phyloP scores from a whole-genome alignment of 1,140 invertebrate species.

The Microplitis demolitor region DNA sequence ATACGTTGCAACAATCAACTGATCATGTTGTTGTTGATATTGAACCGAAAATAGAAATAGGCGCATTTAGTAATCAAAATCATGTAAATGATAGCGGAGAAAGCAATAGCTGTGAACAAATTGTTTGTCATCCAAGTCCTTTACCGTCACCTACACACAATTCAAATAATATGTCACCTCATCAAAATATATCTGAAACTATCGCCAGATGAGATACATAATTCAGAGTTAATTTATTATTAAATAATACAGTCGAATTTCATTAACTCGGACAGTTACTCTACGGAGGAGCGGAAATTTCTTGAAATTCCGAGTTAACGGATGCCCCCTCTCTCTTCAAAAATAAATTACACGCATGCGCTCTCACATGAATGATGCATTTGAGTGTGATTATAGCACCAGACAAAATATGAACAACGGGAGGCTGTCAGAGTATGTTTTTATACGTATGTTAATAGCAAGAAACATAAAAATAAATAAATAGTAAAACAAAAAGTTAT shows the following conservation, averaged over 20 bases:
- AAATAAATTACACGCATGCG: too few species aligned
- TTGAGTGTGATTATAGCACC: too few species aligned
- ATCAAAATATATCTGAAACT: conserved; percentile 51
- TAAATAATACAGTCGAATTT: neutral
- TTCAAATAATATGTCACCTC: conserved; percentile 45
- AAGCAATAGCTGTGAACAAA: conserved; percentile 52
- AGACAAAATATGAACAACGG: neutral
- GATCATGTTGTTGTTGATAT: conserved; percentile 47
- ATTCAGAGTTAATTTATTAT: neutral
- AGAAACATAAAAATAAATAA: too few species aligned
- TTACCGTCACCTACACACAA: conserved; percentile 48
- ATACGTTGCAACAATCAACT: conserved; percentile 13
- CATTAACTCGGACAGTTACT: too few species aligned
- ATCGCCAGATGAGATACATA: conserved; percentile 51
- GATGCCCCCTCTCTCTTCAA: too few species aligned
- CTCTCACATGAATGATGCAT: too few species aligned
- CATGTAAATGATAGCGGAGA: conserved; percentile 48
- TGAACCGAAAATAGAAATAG: conserved; percentile 51
- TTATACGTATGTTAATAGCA: too few species aligned
- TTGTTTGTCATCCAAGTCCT: conserved; percentile 56
- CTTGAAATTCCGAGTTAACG: too few species aligned
- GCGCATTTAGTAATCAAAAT: conserved; percentile 41
- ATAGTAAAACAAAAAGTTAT: too few species aligned
- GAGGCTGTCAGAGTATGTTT: too few species aligned
- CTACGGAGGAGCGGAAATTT: too few species aligned